Percentiles rank a stretch among this genome's conserved stretches.
phyloP scores from a whole-genome alignment of 2,888 invertebrate genomes.

The Tethea ocularis region DNA sequence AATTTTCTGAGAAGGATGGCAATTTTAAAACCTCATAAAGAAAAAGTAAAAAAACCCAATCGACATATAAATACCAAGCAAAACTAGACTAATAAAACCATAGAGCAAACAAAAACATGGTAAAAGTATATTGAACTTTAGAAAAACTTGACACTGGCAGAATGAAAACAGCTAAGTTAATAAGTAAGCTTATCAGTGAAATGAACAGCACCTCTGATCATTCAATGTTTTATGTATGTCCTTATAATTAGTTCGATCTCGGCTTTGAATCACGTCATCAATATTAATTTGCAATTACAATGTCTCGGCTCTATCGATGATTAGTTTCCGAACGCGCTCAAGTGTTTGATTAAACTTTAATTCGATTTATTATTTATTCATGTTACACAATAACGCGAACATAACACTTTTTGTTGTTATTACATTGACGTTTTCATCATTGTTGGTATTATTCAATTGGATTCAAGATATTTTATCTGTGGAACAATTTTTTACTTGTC shows the following conservation, averaged over 20 bases:
- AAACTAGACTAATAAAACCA: neutral
- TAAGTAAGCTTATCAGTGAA: constrained; percentile 15
- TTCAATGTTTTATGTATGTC: constrained; percentile 54
- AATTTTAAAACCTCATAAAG: neutral
- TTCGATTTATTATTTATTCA: constrained; percentile 34
- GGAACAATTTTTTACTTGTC: constrained; percentile 1
- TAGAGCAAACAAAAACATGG: neutral
- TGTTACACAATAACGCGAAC: constrained; percentile 19
- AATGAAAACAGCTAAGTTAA: neutral
- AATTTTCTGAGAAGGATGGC: constrained; percentile 2
- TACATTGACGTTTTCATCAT: neutral
- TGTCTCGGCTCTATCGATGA: constrained; percentile 39
- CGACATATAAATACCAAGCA: neutral
- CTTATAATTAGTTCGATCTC: constrained; percentile 49
- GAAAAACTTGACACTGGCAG: neutral
- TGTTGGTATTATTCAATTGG: constrained; percentile 7
- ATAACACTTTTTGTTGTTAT: neutral
- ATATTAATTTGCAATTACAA: constrained; percentile 67
- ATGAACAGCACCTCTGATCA: constrained; percentile 29
- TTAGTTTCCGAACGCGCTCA: constrained; percentile 30
- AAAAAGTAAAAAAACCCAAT: neutral
- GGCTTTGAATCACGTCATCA: constrained; percentile 50
- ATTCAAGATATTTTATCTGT: neutral
- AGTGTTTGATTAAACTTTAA: constrained; percentile 40
- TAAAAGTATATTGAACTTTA: constrained; percentile 1